Base-by-base conservation (phyloP, 2,888 invertebrate genomes). In the Ferdinandea cuprea region DNA sequence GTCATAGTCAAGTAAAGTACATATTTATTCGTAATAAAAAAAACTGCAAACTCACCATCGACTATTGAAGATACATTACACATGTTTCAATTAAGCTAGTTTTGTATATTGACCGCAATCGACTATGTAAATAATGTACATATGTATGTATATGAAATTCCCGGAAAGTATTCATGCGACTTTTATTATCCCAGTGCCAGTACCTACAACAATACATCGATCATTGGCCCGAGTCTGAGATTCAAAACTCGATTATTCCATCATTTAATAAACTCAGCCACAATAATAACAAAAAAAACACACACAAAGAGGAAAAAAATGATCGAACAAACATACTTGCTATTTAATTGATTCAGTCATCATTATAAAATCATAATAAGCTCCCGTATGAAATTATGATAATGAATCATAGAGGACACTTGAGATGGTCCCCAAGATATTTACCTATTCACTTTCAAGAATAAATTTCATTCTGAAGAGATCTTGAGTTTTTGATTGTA, bases 271-370 rank as follows among this genome's bases (percentile, higher is more conserved):
- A 21, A 2, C 32, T 48, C 56, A 40, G 40, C n/a, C 21, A 15
- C 5, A 30, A 11, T 11, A 50, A 48, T 37, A 28, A 48, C n/a
- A n/a, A n/a, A 13, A 28, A 40, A 58, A 35, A 4, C 13, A 19
- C 25, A 19, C 13, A 13, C 35, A 17, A 17, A 61, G 15, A 25
- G 6, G 9, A 65, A 50, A 46, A 44, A 32, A 15, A 58, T 25
- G 25, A 48, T 50, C 48, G 65, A 66, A 32, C 48, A 65, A 48
- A 74, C 56, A 69, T 40, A 32, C 54, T 54, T 40, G 37, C 69
- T 58, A 44, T 59, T 59, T 79, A 66, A 79, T 79, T 72, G 72
- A 79, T 73, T 79, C 79, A 73, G 73, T 54, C 61, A 48, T 74
- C 50, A 66, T 65, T 66, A 66, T 42, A 65, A 74, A 74, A 66